Base-by-base conservation (phyloP, 2,113 vertebrate species). In the Casuarius casuarius region DNA sequence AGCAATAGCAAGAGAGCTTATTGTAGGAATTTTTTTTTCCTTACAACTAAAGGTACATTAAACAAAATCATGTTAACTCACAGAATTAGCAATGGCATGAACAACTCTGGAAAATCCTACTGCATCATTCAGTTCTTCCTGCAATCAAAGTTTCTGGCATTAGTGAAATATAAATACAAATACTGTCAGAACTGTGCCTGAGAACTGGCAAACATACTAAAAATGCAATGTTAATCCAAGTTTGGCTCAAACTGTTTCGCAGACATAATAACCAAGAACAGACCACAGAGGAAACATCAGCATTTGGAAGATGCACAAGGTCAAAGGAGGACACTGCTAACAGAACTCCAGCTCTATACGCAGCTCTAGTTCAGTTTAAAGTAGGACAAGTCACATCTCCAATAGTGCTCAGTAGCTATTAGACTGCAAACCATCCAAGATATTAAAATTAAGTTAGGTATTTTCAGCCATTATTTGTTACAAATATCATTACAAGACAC, bases 51-150 rank as follows among this genome's bases (percentile, higher is more conserved):
- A 90, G 11, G 19, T 25, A 40, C 13, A 18, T 22, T 81, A 84
- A 71, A 94, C 31, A 18, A 31, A 18, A 29, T 28, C 38, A 42
- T 4, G 4, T 78, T 66, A 85, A 99, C 99, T 98, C 97, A 99
- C 99, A 92, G 99, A 99, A 97, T 99, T 99, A 28, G 99, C 99
- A 96, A 99, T 98, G 83, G 99, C 99, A 33, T 99, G 98, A 92
- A 99, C 94, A 49, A 99, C 99, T 97, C 98, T 99, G 93, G 99
- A 99, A 98, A 99, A 99, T 28, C 99, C 99, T 6, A 99, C 99
- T 1, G 99, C 99, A 79, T 99, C 99, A 73, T 99, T 99, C 77
- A 99, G 94, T 85, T 99, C 99, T 87, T 99, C 99, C 99, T 99
- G 96, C 48, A 93, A 93, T 23, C 79, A 95, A 93, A 65, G 19